Base-by-base conservation (phyloP, 1,140 invertebrate species). In the Hypsibius dujardini region DNA sequence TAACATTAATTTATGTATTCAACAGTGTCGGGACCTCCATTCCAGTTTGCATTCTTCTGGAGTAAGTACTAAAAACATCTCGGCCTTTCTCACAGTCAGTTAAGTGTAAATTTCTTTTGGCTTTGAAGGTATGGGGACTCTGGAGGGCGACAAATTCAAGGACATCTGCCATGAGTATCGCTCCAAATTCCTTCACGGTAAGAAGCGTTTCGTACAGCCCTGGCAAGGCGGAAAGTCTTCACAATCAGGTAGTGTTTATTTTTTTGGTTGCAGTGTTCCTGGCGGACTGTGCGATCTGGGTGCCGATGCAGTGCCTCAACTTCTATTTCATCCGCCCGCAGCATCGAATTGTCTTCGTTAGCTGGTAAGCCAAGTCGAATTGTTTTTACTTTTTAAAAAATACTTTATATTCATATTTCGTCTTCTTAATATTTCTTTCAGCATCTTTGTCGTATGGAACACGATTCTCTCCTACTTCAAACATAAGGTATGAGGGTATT, bases 1-100 rank as follows among this genome's bases (percentile, higher is more conserved):
- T 28, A 28, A 28, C 28, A 28, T 28, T 28, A 28, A 28, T 28
- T 28, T 28, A 28, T 28, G 28, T 28, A 28, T 28, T 28, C 28
- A 28, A 28, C 28, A 28, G 28, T 28, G 7, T 67, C 62, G 12
- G 62, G 62, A 3, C 62, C 62, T 7, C 12, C 62, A 42, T 67
- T 67, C 62, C 62, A 67, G 62, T 67, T 67, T 42, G 62, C 62
- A 12, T 67, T 67, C 42, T 67, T 67, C 62, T 67, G 62, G 62
- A 67, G 62, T 67, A 56, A 56, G 50, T 56, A 56, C 28, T 28
- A 28, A 28, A 28, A 28, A 28, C 28, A 56, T 56, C n/a, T 56
- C n/a, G 50, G n/a, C 7, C 50, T 56, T 56, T 56, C 7, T 12
- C 7, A 56, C 50, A 56, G 50, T 56, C 28, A 56, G 7, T 12